A percentile compares a stretch with the other conserved stretches of the same genome.
These are phyloP conservation scores for Oeneis ivallda DNA, from an alignment of 2,888 invertebrate genomes.

Conservation along the genomic window DNA sequence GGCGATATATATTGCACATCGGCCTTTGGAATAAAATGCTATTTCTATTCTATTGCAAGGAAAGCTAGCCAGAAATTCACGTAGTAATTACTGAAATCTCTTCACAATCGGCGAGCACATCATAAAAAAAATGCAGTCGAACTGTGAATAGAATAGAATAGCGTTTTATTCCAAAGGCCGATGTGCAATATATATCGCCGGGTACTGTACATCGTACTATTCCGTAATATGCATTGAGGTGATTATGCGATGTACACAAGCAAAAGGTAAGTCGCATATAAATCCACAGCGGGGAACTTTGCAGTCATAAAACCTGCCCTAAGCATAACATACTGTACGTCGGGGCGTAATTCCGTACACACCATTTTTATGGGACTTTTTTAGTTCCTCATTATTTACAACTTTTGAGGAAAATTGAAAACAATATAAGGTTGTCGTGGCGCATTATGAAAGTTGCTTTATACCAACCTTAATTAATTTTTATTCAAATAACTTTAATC, in stretches of 20 bases:
- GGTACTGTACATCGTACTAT: too few species aligned
- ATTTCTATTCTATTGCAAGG: too few species aligned
- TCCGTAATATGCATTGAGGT: constrained; percentile 1
- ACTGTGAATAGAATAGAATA: too few species aligned
- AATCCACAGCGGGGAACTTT: constrained; percentile 36
- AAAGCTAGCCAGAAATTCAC: too few species aligned
- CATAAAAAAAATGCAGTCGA: too few species aligned
- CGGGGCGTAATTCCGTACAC: constrained; percentile 42
- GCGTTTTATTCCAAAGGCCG: too few species aligned
- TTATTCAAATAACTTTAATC: too few species aligned
- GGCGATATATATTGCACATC: too few species aligned
- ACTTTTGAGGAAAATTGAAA: constrained; percentile 32
- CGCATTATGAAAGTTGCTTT: constrained; percentile 1
- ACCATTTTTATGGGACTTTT: constrained; percentile 31
- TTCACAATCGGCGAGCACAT: too few species aligned
- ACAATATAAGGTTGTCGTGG: constrained; percentile 13
- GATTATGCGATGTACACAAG: constrained; percentile 2
- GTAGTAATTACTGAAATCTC: too few species aligned
- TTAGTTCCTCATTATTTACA: constrained; percentile 36
- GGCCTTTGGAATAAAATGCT: too few species aligned
- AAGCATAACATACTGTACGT: constrained; percentile 47
- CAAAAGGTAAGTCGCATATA: constrained; percentile 29
- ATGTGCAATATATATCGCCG: too few species aligned
- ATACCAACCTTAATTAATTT: background rate
- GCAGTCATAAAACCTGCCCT: constrained; percentile 40